Conservation (phyloP, 2,797 vertebrate genomes). For the Crocodylus rhombifer region DNA sequence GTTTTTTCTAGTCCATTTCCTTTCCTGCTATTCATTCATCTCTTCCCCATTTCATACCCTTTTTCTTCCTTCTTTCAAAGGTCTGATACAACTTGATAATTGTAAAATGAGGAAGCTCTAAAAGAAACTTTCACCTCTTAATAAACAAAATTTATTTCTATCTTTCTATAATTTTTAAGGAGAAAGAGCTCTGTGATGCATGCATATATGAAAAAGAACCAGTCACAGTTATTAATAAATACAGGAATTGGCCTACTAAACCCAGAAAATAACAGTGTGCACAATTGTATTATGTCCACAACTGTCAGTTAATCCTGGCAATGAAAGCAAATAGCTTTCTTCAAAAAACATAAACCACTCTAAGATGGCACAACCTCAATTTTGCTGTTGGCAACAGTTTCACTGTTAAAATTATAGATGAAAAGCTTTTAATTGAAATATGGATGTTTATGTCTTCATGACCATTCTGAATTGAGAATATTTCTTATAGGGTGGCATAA, state of each 20-base stretch:
- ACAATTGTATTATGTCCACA: constrained; percentile 34
- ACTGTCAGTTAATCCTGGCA: constrained; percentile 43
- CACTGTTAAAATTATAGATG: not conserved
- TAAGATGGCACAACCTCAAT: constrained; percentile 4
- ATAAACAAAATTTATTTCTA: constrained; percentile 19
- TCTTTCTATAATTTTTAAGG: constrained; percentile 50
- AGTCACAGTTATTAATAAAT: constrained; percentile 17
- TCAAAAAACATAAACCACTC: not conserved
- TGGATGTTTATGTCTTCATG: not conserved
- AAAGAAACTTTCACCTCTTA: constrained; percentile 25
- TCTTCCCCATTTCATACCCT: not conserved
- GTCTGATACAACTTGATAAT: constrained; percentile 17
- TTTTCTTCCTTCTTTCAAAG: constrained; percentile 13
- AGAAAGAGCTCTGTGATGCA: not conserved
- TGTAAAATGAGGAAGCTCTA: constrained; percentile 31
- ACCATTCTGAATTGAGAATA: not conserved
- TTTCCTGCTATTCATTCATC: constrained; percentile 1
- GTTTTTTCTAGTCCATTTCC: constrained; percentile 1
- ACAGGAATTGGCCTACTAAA: constrained; percentile 23
- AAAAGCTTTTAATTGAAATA: not conserved
- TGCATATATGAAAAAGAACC: constrained; percentile 28
- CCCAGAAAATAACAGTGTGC: constrained; percentile 31
- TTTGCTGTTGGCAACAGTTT: constrained; percentile 47
- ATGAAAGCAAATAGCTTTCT: constrained; percentile 45
- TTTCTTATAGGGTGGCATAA: not conserved